Conservation (phyloP, 1,140 invertebrate species). For the Agraylea sexmaculata region DNA sequence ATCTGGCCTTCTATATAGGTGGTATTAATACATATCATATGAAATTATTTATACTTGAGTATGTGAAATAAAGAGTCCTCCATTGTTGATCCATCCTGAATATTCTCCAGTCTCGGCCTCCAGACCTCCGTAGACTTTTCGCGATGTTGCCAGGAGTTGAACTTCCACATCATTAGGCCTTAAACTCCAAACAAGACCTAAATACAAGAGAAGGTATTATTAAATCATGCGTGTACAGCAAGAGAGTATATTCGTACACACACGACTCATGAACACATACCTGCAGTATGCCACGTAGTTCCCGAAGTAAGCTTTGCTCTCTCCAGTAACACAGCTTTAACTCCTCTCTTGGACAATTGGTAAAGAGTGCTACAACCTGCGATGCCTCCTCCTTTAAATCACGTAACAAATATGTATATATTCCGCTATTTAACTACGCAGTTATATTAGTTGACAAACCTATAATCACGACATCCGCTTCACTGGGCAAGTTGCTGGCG, state of each 20-base stretch:
- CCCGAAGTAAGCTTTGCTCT: constrained; percentile 71
- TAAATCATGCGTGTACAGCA: no score
- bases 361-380: constrained; percentile 80
- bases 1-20: no score
- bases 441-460: constrained; percentile 4
- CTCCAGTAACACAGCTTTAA: constrained; percentile 70
- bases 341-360: constrained; percentile 65
- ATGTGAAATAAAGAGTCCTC: constrained; percentile 76
- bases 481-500: constrained; percentile 7
- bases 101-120: constrained; percentile 68
- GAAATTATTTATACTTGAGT: constrained; percentile 42
- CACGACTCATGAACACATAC: no score
- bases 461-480: constrained; percentile 18
- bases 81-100: constrained; percentile 79
- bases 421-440: neutral
- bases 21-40: no score
- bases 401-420: neutral
- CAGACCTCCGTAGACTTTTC: constrained; percentile 50
- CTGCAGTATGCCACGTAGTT: constrained; percentile 73
- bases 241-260: no score
- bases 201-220: constrained; percentile 14
- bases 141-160: constrained; percentile 56
- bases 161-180: constrained; percentile 74
- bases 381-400: constrained; percentile 63
- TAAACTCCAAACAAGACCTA: constrained; percentile 71